Base-by-base conservation (phyloP, 2,888 invertebrate species). In the Ectemnius continuus region DNA sequence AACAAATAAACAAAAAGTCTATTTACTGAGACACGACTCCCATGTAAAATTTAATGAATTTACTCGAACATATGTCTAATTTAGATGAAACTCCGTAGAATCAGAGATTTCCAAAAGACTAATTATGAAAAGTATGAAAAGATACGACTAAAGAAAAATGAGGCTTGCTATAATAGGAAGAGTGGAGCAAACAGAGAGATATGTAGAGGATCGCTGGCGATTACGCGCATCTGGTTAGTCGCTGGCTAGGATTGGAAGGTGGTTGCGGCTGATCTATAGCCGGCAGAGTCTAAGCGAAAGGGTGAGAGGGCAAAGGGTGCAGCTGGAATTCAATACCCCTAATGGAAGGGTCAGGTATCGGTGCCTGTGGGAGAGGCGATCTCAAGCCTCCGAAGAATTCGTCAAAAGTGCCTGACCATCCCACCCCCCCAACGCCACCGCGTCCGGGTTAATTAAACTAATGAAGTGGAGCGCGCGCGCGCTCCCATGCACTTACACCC, bases 371-470 rank as follows among this genome's bases (percentile, higher is more conserved):
- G 68, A 59, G 52, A 52, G 52, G 20, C 45, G 67, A 62, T 68
- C 67, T 52, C 14, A 16, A 47, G 61, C 47, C 63, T 68, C 36
- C 63, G 67, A 75, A 78, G 67, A 63, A 74, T 74, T 69, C 71
- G 66, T 66, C 61, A 67, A 79, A 73, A 80, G 77, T 77, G 67
- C 70, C 72, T 59, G 52, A 3, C 2, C 23, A 23, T 3, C 48
- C 58, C 67, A 77, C 75, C 70, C 16, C 28, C 23, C 48, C 58
- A 70, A 77, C 75, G 71, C 16, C 28, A 14, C 28, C 73, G 65
- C 36, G 70, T 70, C 64, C 66, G 69, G 83, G 86, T 88, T 84
- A 86, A 86, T 88, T 85, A 85, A 85, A 84, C 84, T 85, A 85
- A 87, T 86, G 85, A 87, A 86, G 82, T 82, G 74, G 16, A 52